phyloP scores from a whole-genome alignment of 2,113 vertebrate genomes.

The Saccopteryx leptura region DNA sequence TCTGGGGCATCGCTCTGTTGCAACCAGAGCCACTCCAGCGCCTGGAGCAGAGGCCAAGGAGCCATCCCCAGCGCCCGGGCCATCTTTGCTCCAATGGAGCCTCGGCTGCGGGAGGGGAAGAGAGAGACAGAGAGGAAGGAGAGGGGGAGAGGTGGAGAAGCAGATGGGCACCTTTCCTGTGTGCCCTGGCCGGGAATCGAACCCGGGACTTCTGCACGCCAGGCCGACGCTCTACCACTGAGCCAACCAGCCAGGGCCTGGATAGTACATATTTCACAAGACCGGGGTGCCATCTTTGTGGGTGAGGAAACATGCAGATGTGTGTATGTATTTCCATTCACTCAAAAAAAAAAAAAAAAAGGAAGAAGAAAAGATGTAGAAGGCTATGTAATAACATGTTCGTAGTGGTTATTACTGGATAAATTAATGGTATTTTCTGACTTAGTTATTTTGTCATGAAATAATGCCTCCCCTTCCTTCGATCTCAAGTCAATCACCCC shows the following conservation, averaged over 20 bases:
- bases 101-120: too few relatives aligned
- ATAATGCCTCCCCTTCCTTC: background rate
- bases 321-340: background rate
- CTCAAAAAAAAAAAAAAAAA: background rate
- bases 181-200: too few relatives aligned
- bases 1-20: too few relatives aligned
- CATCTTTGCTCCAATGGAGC: too few relatives aligned
- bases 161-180: too few relatives aligned
- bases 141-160: too few relatives aligned
- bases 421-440: background rate
- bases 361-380: background rate
- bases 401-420: background rate
- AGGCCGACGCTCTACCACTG: too few relatives aligned
- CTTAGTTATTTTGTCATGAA: background rate
- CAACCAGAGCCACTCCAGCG: too few relatives aligned
- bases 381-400: slow-evolving; percentile 4
- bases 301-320: background rate
- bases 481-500: background rate
- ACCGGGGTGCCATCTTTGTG: background rate
- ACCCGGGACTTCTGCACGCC: too few relatives aligned
- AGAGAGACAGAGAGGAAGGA: too few relatives aligned
- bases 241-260: background rate
- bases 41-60: too few relatives aligned
- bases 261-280: background rate
- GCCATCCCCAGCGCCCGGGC: too few relatives aligned